These are phyloP conservation scores for Ceratotherium simum DNA, from an alignment of 2,113 vertebrate species.

Conservation along the genomic window DNA sequence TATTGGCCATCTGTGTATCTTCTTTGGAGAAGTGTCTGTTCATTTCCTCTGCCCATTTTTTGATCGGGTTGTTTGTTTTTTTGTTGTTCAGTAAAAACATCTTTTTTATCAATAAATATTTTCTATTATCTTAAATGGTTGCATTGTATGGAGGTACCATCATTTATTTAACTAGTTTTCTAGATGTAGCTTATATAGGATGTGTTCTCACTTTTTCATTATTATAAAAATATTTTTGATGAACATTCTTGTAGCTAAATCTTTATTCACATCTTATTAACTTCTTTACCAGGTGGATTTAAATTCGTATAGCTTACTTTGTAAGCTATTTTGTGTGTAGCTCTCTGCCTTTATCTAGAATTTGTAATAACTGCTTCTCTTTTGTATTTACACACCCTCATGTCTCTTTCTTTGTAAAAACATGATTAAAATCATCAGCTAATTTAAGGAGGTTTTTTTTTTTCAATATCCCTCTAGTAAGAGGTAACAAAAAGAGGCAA, in stretches of 20 bases:
- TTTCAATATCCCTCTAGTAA: background rate
- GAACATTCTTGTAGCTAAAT: slow-evolving; percentile 46
- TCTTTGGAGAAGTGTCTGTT: too few relatives aligned
- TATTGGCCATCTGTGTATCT: too few relatives aligned
- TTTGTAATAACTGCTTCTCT: slow-evolving; percentile 47
- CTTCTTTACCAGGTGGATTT: slow-evolving; percentile 43
- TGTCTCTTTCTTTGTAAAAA: slow-evolving; percentile 61
- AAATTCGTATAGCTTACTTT: slow-evolving; percentile 47
- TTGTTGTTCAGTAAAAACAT: background rate
- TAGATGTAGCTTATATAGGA: slow-evolving; percentile 21
- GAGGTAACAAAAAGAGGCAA: slow-evolving; percentile 15
- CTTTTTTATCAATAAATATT: slow-evolving; percentile 69
- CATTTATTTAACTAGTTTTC: slow-evolving; percentile 58
- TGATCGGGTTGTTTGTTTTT: too few relatives aligned
- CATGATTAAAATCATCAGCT: slow-evolving; percentile 31
- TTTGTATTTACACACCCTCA: slow-evolving; percentile 12
- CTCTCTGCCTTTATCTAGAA: slow-evolving; percentile 43
- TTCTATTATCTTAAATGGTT: slow-evolving; percentile 55
- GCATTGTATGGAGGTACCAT: slow-evolving; percentile 74
- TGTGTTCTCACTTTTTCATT: slow-evolving; percentile 48
- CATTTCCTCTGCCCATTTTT: too few relatives aligned
- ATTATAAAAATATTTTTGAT: slow-evolving; percentile 22
- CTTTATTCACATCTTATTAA: background rate
- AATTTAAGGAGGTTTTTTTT: background rate
- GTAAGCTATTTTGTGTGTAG: slow-evolving; percentile 12